Evolutionary conservation across 2,113 vertebrate species (phyloP), one percentile per base, ranked within the genome.

Genomic region (Peucedramus taeniatus): DNA sequence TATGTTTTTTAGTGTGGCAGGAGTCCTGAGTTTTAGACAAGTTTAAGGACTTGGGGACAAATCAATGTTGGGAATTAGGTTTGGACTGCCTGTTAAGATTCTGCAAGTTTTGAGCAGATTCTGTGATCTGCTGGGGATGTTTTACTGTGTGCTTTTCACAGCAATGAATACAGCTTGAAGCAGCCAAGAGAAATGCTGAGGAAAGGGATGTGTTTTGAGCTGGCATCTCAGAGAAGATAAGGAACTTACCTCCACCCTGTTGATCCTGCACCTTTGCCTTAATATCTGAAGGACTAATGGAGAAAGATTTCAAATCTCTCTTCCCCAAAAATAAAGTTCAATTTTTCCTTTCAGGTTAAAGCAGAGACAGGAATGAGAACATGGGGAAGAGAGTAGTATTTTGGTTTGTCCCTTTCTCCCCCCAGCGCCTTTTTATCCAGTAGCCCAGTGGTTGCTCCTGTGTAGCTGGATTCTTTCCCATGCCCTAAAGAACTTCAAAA

Each of bases 351-450:
- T 39, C 28, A 39, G 9, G 28, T 81, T 78, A 76, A 50, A 79
- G 75, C 50, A 47, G n/a, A 78, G 20, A 86, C 6, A 33, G 50
- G 31, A 83, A 47, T 39, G 44, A 64, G n/a, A 85, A 71, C 13
- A 13, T 7, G 14, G 12, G 50, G 39, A 63, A 66, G 28, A 51
- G 13, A 24, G 17, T 4, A 28, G 18, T 71, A 35, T 24, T 92
- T 30, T 59, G 18, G 12, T 66, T 82, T 79, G 35, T 60, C 39
- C 37, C 13, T n/a, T 53, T 26, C 4, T 26, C 1, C 7, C 14
- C 6, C 15, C 1, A 0, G 1, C 24, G 44, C 6, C 3, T 61
- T 85, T 74, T 76, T 50, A 45, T 86, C 57, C 14, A 31, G 0
- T 51, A 79, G 35, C 31, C 54, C 35, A 30, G 37, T 11, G 49